Percentiles rank a stretch among this genome's conserved stretches.
Evolutionary conservation across 1,140 invertebrate species (phyloP).

Genomic region (Lerema accius): DNA sequence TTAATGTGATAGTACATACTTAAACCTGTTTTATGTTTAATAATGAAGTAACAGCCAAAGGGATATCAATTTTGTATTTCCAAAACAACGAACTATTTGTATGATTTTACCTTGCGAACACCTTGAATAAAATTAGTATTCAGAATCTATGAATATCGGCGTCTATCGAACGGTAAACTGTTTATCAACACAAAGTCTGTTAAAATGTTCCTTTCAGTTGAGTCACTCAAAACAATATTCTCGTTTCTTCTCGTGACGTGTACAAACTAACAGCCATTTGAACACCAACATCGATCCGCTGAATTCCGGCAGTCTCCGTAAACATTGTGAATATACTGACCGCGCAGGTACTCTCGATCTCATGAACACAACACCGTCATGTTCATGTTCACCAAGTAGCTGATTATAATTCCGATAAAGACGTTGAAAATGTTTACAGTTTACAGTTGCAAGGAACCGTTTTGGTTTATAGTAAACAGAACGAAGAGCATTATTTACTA

Average conservation of each 20-base stretch:
- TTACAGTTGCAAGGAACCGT: no score
- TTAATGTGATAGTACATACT: no score
- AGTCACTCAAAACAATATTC: conserved; percentile 25
- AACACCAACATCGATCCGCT: conserved; percentile 21
- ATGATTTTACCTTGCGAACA: background rate
- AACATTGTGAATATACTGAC: conserved; percentile 24
- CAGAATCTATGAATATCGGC: background rate
- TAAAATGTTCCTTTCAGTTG: conserved; percentile 17
- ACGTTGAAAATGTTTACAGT: no score
- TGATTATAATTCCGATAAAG: no score
- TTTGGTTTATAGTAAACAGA: no score
- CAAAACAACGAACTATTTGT: background rate
- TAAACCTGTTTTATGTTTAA: no score
- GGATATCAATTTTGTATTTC: background rate
- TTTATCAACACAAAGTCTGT: conserved; percentile 1
- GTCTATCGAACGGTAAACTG: background rate
- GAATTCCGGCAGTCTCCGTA: conserved; percentile 20
- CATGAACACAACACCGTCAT: conserved; percentile 6
- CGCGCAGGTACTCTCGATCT: background rate
- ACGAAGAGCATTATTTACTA: no score
- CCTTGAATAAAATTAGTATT: background rate
- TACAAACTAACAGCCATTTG: conserved; percentile 28
- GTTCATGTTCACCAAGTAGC: no score
- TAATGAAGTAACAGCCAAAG: no score
- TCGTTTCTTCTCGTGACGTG: conserved; percentile 20